phyloP scores from a whole-genome alignment of 2,797 vertebrate species.

The Trachurus trachurus region DNA sequence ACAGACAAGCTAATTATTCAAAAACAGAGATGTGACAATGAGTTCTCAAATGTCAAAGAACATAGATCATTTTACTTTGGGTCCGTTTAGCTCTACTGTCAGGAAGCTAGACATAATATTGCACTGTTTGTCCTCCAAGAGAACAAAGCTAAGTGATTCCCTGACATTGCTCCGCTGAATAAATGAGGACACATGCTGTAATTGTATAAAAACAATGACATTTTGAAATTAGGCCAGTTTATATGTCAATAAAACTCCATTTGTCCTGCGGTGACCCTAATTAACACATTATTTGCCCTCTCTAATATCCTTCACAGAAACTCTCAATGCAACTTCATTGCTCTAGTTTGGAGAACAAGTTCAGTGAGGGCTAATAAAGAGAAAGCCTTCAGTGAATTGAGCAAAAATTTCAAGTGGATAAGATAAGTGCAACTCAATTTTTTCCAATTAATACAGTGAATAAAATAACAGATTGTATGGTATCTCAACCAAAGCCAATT shows the following conservation, averaged over 20 bases:
- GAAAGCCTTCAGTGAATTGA: neutral
- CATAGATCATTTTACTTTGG: slow-evolving; percentile 42
- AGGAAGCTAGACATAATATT: slow-evolving; percentile 28
- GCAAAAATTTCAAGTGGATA: neutral
- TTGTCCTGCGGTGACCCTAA: slow-evolving; percentile 23
- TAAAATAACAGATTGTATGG: neutral
- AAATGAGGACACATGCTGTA: slow-evolving; percentile 18
- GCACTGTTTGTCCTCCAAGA: slow-evolving; percentile 47
- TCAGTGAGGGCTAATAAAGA: neutral
- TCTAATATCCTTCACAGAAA: neutral
- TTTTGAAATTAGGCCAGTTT: slow-evolving; percentile 43
- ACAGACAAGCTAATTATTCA: slow-evolving; percentile 74
- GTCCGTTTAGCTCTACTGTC: slow-evolving; percentile 41
- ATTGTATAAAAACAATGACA: slow-evolving; percentile 38
- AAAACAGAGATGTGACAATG: slow-evolving; percentile 58
- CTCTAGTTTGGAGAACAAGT: neutral
- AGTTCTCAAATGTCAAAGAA: slow-evolving; percentile 65
- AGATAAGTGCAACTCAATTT: neutral
- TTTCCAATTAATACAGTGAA: neutral
- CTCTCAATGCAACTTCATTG: neutral
- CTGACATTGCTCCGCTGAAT: slow-evolving; percentile 35
- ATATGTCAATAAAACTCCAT: slow-evolving; percentile 23
- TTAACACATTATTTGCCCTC: slow-evolving; percentile 18
- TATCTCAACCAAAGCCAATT: neutral
- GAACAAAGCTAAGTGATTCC: slow-evolving; percentile 25